Percentiles rank a stretch among this genome's conserved stretches.
Evolutionary conservation across 2,888 invertebrate species (phyloP).

Genomic region (Agriopis aurantiaria): DNA sequence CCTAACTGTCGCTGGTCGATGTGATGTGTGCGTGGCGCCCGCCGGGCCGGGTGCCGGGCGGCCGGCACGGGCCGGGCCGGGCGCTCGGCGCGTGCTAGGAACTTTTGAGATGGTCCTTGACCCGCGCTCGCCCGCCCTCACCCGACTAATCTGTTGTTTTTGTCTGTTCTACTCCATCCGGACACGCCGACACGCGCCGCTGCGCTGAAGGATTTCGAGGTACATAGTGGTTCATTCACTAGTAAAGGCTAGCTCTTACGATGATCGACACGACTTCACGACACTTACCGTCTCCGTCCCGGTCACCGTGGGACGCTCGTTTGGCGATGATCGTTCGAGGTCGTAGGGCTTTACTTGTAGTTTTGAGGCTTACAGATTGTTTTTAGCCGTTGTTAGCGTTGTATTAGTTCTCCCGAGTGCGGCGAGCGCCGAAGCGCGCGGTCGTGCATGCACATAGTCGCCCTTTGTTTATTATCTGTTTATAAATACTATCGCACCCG

Average conservation of each 20-base stretch:
- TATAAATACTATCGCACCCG: conserved; percentile 80
- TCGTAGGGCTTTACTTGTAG: conserved; percentile 87
- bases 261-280: conserved; percentile 75
- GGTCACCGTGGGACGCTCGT: conserved; percentile 72
- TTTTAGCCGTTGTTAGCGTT: conserved; percentile 87
- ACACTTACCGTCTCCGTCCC: conserved; percentile 72
- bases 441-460: conserved; percentile 85
- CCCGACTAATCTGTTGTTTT: conserved; percentile 89
- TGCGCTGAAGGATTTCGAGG: conserved; percentile 95
- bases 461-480: conserved; percentile 85
- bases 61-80: conserved; percentile 37
- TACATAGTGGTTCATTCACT: conserved; percentile 87
- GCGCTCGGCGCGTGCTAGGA: conserved; percentile 85
- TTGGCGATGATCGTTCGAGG: conserved; percentile 83
- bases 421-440: conserved; percentile 83
- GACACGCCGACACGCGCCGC: conserved; percentile 89
- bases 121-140: conserved; percentile 83
- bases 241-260: conserved; percentile 83
- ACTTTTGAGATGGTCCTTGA: conserved; percentile 98
- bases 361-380: conserved; percentile 87
- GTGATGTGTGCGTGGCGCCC: conserved; percentile 69
- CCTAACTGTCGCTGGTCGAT: conserved; percentile 76
- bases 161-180: conserved; percentile 90
- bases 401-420: conserved; percentile 85
- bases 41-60: conserved; percentile 41